phyloP scores from a whole-genome alignment of 92 coral and sea anemone species.

The Bergia sp. region DNA sequence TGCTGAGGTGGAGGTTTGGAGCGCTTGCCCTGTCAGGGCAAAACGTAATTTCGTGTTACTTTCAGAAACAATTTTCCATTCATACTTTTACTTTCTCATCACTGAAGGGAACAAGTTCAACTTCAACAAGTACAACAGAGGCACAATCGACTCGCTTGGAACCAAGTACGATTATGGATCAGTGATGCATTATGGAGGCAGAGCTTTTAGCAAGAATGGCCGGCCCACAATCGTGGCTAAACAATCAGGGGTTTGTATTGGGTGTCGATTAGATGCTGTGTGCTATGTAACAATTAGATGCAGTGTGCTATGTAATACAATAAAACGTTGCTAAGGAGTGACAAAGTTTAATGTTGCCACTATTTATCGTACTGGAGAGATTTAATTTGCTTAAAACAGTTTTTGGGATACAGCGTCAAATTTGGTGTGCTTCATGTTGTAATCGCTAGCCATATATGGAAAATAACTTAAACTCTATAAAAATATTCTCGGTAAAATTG shows the following conservation, averaged over 20 bases:
- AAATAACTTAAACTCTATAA: too few relatives aligned
- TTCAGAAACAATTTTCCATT: not conserved
- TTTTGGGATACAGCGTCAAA: too few relatives aligned
- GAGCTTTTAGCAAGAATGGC: constrained; percentile 76
- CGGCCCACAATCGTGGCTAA: constrained; percentile 70
- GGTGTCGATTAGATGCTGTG: not conserved
- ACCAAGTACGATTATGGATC: constrained; percentile 79
- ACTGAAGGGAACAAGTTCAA: constrained; percentile 61
- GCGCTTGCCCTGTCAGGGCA: too few relatives aligned
- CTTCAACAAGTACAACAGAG: constrained; percentile 76
- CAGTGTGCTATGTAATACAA: too few relatives aligned
- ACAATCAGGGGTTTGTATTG: constrained; percentile 60
- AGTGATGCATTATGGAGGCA: constrained; percentile 74
- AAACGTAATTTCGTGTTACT: too few relatives aligned
- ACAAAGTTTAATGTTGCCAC: too few relatives aligned
- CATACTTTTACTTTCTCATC: not conserved
- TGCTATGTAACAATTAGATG: not conserved
- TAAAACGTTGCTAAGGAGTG: too few relatives aligned
- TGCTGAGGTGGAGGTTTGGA: not conserved
- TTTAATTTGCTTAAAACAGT: too few relatives aligned
- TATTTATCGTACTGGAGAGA: too few relatives aligned
- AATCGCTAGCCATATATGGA: too few relatives aligned
- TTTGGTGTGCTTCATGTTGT: too few relatives aligned
- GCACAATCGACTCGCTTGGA: constrained; percentile 80
- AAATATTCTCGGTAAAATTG: too few relatives aligned